Conservation (phyloP, 2,113 vertebrate genomes). For the Strix aluco region DNA sequence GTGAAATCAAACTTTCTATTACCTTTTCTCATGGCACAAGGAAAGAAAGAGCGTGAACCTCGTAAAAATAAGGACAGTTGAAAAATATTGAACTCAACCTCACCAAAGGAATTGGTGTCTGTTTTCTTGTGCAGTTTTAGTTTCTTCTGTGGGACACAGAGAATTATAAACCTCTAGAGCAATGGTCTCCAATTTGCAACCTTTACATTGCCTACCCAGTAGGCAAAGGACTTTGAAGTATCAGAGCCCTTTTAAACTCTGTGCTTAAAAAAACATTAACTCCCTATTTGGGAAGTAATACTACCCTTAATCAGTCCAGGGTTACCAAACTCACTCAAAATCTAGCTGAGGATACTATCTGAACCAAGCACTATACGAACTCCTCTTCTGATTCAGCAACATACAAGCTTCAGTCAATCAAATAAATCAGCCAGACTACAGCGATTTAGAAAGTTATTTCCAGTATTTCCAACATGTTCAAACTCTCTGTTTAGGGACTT, state of each 20-base stretch:
- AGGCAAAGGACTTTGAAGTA: not conserved
- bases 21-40: not conserved
- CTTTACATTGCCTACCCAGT: not conserved
- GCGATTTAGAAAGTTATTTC: not conserved
- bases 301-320: not conserved
- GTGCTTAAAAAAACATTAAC: slow-evolving; percentile 5
- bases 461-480: not conserved
- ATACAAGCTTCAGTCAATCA: not conserved
- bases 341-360: not conserved
- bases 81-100: not conserved
- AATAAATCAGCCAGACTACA: not conserved
- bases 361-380: not conserved
- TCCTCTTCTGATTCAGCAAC: not conserved
- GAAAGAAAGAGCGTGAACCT: not conserved
- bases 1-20: not conserved
- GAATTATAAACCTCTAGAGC: not conserved
- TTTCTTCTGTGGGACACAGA: not conserved
- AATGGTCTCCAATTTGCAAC: not conserved
- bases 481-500: not conserved
- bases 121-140: not conserved
- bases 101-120: not conserved
- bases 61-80: not conserved
- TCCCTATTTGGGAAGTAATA: not conserved
- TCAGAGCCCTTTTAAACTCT: not conserved
- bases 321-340: not conserved